Evolutionary conservation across 2,888 invertebrate genomes (phyloP), one percentile per base, ranked within the genome.

Genomic region (Rhagonycha lutea): DNA sequence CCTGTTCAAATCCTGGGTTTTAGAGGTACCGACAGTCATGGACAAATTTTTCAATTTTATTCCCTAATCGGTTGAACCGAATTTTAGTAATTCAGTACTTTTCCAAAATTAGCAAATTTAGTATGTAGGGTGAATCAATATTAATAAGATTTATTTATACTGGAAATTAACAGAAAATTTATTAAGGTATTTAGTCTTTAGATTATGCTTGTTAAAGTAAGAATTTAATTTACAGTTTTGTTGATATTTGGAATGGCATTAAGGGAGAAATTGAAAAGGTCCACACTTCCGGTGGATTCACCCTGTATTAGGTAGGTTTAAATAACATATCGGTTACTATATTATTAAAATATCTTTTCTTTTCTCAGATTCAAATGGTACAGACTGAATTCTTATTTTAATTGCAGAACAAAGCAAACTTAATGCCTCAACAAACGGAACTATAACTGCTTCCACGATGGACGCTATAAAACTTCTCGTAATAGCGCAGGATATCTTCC

Each of bases 401-500:
- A 93, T 88, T 81, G 91, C 90, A 12, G 92, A 88, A 83, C 91
- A 92, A 72, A 91, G 82, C 79, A 91, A 90, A 3, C 93, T 93
- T 32, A 91, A 81, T 0, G 92, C 91, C 72, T 92, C 92, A 76
- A 91, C 90, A 29, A 90, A 84, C 0, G 94, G 94, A 8, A 91
- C 91, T n/a, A 92, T 88, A 1, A 91, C 87, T 3, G 92, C 92
- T 1, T 92, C 90, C 83, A 92, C 89, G 81, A 90, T 89, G 0
- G 91, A 88, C 68, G 89, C 88, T 73, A 91, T 87, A 84, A 92
- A 90, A 5, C 90, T 90, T 68, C 92, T 90, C 0, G 90, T 86
- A 1, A 92, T 91, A 0, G 91, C 90, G 84, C 91, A 93, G 84
- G 91, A 91, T 83, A 94, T 92, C 87, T 92, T 92, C 86, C 91